A percentile compares a stretch with the other conserved stretches of the same genome.
These are phyloP conservation scores for Oreotrochilus melanogaster DNA, from an alignment of 2,113 vertebrate species.

Conservation along the genomic window DNA sequence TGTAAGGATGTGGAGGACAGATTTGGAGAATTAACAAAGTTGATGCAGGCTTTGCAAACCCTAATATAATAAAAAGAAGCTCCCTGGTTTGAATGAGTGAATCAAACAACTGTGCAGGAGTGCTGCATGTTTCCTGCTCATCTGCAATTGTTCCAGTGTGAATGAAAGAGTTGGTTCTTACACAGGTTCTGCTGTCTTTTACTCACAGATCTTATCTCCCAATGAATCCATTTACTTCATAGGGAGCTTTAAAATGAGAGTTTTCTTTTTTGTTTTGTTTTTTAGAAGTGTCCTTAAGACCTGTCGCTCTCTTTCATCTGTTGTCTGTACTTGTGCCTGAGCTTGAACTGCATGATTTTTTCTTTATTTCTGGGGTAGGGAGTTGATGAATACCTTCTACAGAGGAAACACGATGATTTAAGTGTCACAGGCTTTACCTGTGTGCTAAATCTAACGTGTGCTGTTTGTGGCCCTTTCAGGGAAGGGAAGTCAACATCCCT, in stretches of 20 bases:
- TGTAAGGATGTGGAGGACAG: background rate
- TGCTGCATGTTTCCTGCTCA: background rate
- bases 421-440: background rate
- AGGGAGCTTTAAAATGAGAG: background rate
- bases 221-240: background rate
- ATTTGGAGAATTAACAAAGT: background rate
- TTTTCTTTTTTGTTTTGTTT: background rate
- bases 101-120: background rate
- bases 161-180: background rate
- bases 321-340: background rate
- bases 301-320: background rate
- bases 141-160: background rate
- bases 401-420: background rate
- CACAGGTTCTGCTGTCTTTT: background rate
- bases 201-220: fast-evolving
- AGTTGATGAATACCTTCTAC: background rate
- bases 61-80: background rate
- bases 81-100: background rate
- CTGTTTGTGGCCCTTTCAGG: constrained; percentile 76
- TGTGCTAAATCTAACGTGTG: background rate
- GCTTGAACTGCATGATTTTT: background rate
- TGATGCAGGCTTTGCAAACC: background rate
- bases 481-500: constrained; percentile 89
- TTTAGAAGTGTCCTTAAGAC: background rate
- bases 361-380: background rate